Evolutionary conservation across 1,140 invertebrate species (phyloP), one percentile per base, ranked within the genome.

Genomic region (Tyrophagus putrescentiae): DNA sequence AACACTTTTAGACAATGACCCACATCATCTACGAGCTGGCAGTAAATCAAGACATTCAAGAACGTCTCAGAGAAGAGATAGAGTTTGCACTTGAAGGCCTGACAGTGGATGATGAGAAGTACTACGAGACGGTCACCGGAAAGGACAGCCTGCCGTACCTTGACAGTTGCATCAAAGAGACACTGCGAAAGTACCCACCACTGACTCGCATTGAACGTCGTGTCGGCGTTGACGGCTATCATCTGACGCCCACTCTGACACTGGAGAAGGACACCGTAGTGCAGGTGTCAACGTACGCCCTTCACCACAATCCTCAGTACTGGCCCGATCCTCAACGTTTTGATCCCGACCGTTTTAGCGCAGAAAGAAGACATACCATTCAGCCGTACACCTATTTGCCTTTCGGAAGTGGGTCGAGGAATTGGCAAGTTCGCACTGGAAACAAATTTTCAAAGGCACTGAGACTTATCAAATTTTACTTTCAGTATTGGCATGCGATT

Each of bases 261-360:
- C 11, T 23, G 13, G n/a, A n/a, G n/a, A 50, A 27, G 33, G 48
- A 27, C 11, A 50, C 74, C 0, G 64, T 75, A 1, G 68, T 84
- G 1, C 68, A 78, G 9, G 74, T 86, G 32, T 76, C 80, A 0
- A 70, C 77, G 1, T 71, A 78, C 32, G 77, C 76, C 3, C 70
- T 85, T 31, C 83, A 85, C 57, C 72, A 75, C 4, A 76, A 80
- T 72, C 72, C 75, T 1, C 65, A 76, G 4, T 71, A 74, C 64
- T 82, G 74, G 70, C 72, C 76, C 0, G 68, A 82, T 54, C 80
- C 81, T 25, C 66, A 77, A 3, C 71, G 69, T 62, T 83, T 81
- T 64, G 72, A 78, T 65, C 81, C 81, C 0, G 78, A 80, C 58
- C 68, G 80, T 67, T 81, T 39, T 39, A 39, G 13, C 36, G 36